Evolutionary conservation across 2,888 invertebrate genomes (phyloP).

Genomic region (Meiosimyza decipiens): DNA sequence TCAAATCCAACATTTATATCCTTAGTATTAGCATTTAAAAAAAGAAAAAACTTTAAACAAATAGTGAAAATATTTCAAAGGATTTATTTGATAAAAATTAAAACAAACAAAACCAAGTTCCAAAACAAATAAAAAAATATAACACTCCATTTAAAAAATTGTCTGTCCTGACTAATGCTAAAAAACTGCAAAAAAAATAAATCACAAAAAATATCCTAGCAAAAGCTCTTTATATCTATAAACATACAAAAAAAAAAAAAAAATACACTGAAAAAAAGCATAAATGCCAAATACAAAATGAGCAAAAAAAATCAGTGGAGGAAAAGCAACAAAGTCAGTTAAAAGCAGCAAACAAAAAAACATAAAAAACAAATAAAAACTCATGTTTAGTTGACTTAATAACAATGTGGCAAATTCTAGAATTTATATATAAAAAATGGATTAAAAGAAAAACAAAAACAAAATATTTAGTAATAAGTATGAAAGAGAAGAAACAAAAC

Average conservation of each 20-base stretch:
- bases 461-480: constrained; percentile 1
- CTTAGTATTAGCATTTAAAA: neutral
- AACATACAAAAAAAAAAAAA: neutral
- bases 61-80: neutral
- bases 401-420: constrained; percentile 21
- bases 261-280: neutral
- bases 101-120: constrained; percentile 20
- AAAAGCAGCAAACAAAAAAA: neutral
- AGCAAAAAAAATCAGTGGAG: too few species aligned
- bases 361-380: constrained; percentile 1
- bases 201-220: constrained; percentile 6
- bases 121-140: constrained; percentile 13
- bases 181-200: constrained; percentile 5
- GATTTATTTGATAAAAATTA: neutral
- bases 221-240: neutral
- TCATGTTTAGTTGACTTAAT: neutral
- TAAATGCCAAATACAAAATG: neutral
- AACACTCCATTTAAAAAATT: neutral
- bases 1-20: constrained; percentile 6
- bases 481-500: constrained; percentile 7
- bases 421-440: constrained; percentile 23
- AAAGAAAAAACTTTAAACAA: neutral
- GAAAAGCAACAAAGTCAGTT: neutral
- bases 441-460: constrained; percentile 8
- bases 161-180: neutral